phyloP scores from a whole-genome alignment of 2,888 invertebrate genomes.

The Plebejus melissa region DNA sequence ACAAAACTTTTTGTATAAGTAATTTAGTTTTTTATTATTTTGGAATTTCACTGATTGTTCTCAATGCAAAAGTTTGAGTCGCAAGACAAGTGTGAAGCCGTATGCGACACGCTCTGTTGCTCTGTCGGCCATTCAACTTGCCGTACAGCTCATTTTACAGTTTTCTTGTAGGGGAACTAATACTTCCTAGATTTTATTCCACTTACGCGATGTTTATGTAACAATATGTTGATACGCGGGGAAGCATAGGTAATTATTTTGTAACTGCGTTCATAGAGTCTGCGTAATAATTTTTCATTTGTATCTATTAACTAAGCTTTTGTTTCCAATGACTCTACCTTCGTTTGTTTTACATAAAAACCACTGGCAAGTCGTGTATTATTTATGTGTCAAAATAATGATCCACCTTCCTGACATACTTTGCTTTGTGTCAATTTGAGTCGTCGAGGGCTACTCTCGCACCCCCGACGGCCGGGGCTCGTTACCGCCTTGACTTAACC shows the following conservation, averaged over 20 bases:
- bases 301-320: background rate
- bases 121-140: constrained; percentile 67
- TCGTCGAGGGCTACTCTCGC: constrained; percentile 64
- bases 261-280: background rate
- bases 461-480: constrained; percentile 67
- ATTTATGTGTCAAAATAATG: constrained; percentile 56
- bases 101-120: constrained; percentile 62
- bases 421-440: constrained; percentile 70
- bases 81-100: constrained; percentile 51
- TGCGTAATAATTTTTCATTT: background rate
- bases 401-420: constrained; percentile 63
- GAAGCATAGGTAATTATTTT: background rate
- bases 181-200: constrained; percentile 60
- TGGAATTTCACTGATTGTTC: constrained; percentile 11
- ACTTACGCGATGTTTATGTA: constrained; percentile 40
- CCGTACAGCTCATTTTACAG: constrained; percentile 59
- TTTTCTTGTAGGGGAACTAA: constrained; percentile 59
- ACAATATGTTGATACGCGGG: constrained; percentile 29
- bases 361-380: background rate
- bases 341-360: background rate
- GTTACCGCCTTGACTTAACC: constrained; percentile 71
- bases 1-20: background rate
- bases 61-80: constrained; percentile 25
- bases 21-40: background rate
- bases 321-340: background rate